A percentile compares a stretch with the other conserved stretches of the same genome.
Conservation (phyloP, 2,888 invertebrate genomes). For the Cataglyphis rosenhaueri region DNA sequence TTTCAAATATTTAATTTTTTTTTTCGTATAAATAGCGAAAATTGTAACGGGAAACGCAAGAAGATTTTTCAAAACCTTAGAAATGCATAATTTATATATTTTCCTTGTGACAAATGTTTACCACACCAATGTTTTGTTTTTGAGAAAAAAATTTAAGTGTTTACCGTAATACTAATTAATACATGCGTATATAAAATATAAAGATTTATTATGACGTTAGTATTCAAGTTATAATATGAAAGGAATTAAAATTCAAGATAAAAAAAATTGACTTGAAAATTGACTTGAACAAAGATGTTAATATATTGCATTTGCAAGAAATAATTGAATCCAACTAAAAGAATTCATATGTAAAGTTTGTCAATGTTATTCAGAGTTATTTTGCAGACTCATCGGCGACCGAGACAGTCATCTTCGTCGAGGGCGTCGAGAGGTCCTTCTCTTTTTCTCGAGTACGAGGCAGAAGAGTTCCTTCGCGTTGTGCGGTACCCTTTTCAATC, state of each 20-base stretch:
- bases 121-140: not conserved
- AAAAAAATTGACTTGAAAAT: not conserved
- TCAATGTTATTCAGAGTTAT: constrained; percentile 17
- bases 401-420: constrained; percentile 41
- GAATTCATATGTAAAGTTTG: constrained; percentile 3
- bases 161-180: not conserved
- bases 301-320: not conserved
- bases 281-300: not conserved
- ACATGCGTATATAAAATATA: not conserved
- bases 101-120: not conserved
- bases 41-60: not conserved
- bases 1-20: not conserved
- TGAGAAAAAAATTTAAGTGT: not conserved
- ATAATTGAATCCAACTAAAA: not conserved
- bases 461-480: constrained; percentile 39
- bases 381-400: constrained; percentile 20
- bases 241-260: not conserved
- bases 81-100: not conserved
- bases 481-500: constrained; percentile 27
- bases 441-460: constrained; percentile 47
- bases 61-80: not conserved
- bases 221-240: not conserved
- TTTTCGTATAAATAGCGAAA: not conserved
- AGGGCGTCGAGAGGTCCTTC: constrained; percentile 41
- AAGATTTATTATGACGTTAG: not conserved